Evolutionary conservation across 2,888 invertebrate species (phyloP), one percentile per base, ranked within the genome.

Genomic region (Lypha dubia): DNA sequence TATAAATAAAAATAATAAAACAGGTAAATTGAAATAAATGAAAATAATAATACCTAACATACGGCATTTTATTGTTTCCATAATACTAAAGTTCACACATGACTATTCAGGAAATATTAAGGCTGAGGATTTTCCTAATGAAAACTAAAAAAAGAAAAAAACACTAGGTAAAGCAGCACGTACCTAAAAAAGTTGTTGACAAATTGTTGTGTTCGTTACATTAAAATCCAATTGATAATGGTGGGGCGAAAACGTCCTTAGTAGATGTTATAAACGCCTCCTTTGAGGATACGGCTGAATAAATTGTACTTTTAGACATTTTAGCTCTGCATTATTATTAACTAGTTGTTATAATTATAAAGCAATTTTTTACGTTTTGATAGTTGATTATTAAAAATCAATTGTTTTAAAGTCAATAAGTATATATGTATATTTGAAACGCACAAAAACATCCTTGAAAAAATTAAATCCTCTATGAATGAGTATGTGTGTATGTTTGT

Each of bases 341-440:
- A 68, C 63, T 51, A 41, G 44, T 73, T 38, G 46, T 73, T 46
- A 79, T 84, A 84, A 84, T 84, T 84, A 84, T 63, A 60, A 62
- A 53, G 28, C 46, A 20, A 67, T 67, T 65, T 41, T 56, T 49
- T 73, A 53, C 44, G 46, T 80, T 84, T 80, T 80, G 67, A 80
- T 80, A 77, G 80, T 51, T 74, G 80, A 63, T 68, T 80, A 80
- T 84, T 84, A 79, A 84, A 84, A 84, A 84, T 84, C 84, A 84
- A 84, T 84, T 84, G 84, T 74, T 79, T 70, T 51, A 73, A 51
- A 70, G 77, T 80, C 79, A 84, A 76, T 80, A 62, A 58, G 46
- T n/a, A n/a, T n/a, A n/a, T n/a, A n/a, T n/a, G n/a, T n/a, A n/a
- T n/a, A 20, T 22, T 49, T 17, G 49, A 49, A 20, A 20, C 7